A percentile compares a stretch with the other conserved stretches of the same genome.
Conservation (phyloP, 2,113 vertebrate species). For the Salvelinus namaycush region DNA sequence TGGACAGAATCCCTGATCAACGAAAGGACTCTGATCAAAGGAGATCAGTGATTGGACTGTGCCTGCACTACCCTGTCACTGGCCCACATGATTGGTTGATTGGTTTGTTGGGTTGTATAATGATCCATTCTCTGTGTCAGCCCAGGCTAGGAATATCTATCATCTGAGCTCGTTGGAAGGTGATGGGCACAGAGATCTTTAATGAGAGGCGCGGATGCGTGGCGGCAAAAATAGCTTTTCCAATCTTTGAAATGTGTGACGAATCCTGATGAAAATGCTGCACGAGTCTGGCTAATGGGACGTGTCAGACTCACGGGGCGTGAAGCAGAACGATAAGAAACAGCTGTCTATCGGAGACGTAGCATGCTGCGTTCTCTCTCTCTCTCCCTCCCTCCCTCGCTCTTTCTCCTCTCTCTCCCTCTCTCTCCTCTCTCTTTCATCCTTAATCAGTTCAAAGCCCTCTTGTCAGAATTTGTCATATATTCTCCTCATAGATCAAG, state of each 20-base stretch:
- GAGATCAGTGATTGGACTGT: constrained; percentile 23
- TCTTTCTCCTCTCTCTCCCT: constrained; percentile 1
- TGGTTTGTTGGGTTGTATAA: constrained; percentile 34
- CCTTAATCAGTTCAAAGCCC: constrained; percentile 34
- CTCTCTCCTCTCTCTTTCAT: constrained; percentile 25
- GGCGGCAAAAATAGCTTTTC: constrained; percentile 19
- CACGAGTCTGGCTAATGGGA: constrained; percentile 32
- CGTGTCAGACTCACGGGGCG: constrained; percentile 44
- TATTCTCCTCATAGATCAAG: constrained; percentile 36
- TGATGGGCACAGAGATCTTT: constrained; percentile 29
- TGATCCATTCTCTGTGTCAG: neutral
- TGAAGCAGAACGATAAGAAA: constrained; percentile 52
- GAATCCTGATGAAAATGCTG: constrained; percentile 48
- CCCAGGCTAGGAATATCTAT: constrained; percentile 6
- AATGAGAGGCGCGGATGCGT: constrained; percentile 7
- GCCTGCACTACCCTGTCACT: constrained; percentile 49
- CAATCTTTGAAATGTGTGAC: constrained; percentile 43
- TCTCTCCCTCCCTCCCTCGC: neutral
- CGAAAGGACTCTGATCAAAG: constrained; percentile 31
- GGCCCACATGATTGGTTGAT: constrained; percentile 44
- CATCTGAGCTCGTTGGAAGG: constrained; percentile 12
- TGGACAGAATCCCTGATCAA: constrained; percentile 10
- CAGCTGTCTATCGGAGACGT: constrained; percentile 48
- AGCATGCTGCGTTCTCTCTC: too few species aligned
- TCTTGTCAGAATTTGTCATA: constrained; percentile 25